These are phyloP conservation scores for Australoheros facetus DNA, from an alignment of 2,797 vertebrate genomes.

Conservation along the genomic window DNA sequence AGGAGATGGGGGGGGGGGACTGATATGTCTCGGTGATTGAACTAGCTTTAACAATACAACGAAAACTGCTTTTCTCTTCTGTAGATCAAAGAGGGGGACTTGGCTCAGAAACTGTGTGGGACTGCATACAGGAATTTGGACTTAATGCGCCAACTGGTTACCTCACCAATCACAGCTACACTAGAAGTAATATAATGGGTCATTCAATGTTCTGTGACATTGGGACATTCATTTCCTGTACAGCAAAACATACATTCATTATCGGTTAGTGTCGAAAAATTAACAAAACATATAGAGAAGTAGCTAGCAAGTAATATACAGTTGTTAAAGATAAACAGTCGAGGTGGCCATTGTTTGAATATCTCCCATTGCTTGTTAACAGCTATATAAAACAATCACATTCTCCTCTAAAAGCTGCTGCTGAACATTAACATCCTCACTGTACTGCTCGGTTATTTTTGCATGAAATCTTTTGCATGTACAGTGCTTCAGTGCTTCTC, in stretches of 20 bases:
- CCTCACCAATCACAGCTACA: conserved; percentile 55
- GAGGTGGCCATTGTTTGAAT: conserved; percentile 63
- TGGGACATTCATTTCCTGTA: conserved; percentile 82
- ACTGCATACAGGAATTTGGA: conserved; percentile 45
- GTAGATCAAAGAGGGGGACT: conserved; percentile 32
- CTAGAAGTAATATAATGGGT: conserved; percentile 51
- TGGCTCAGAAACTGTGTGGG: conserved; percentile 38
- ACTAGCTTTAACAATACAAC: conserved; percentile 30
- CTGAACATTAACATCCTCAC: conserved; percentile 59
- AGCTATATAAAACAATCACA: conserved; percentile 56
- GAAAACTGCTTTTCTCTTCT: conserved; percentile 14
- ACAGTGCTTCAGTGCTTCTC: conserved; percentile 41
- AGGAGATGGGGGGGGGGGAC: conserved; percentile 28
- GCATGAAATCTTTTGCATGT: conserved; percentile 18
- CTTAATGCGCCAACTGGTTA: conserved; percentile 51
- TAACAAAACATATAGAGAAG: conserved; percentile 71
- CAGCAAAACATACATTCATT: conserved; percentile 87
- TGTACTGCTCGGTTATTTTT: conserved; percentile 34
- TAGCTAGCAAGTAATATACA: conserved; percentile 78
- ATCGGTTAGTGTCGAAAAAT: conserved; percentile 83
- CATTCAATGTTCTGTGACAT: conserved; percentile 76
- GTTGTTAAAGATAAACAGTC: conserved; percentile 77
- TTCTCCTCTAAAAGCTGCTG: conserved; percentile 50
- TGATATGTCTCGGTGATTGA: conserved; percentile 51
- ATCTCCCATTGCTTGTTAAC: conserved; percentile 58